phyloP scores from a whole-genome alignment of 2,888 invertebrate species.

The Coecobrya sp. region DNA sequence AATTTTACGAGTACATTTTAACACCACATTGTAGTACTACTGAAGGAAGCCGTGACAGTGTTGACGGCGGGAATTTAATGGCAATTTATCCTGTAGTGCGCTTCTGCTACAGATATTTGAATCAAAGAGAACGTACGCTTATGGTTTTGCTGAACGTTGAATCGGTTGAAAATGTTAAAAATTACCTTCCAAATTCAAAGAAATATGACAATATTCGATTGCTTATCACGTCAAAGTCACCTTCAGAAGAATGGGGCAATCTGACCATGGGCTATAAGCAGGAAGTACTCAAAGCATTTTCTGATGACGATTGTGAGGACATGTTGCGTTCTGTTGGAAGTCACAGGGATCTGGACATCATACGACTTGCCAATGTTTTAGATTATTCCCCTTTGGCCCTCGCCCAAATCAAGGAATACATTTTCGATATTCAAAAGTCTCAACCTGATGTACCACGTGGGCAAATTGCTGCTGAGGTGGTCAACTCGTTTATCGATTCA shows the following conservation, averaged over 20 bases:
- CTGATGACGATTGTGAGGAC: neutral
- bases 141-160: neutral
- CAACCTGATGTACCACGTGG: neutral
- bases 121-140: neutral
- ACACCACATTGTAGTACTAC: too few relatives aligned
- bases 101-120: neutral
- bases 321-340: neutral
- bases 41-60: neutral
- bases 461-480: neutral
- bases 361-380: neutral
- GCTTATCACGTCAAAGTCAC: neutral
- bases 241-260: neutral
- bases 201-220: neutral
- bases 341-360: neutral
- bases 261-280: too few relatives aligned
- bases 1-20: neutral
- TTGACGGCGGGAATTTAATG: neutral
- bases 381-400: neutral
- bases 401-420: neutral
- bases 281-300: neutral
- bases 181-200: neutral
- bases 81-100: neutral
- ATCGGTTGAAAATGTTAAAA: neutral
- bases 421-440: neutral
- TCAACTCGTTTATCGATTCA: neutral